Evolutionary conservation across 1,140 invertebrate genomes (phyloP).

Genomic region (Rhysida immarginata): DNA sequence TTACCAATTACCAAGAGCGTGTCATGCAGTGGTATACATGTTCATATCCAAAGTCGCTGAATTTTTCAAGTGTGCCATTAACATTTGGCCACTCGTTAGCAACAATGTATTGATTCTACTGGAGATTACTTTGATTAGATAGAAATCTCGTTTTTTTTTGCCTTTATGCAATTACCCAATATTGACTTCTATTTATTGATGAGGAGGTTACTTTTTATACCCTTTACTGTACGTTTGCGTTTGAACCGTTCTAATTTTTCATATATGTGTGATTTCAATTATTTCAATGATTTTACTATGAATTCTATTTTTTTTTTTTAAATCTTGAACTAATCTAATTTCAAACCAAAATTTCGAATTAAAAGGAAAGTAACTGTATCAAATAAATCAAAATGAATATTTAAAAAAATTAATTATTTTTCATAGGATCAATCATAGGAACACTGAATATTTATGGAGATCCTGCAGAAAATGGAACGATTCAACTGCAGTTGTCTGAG

Average conservation of each 20-base stretch:
- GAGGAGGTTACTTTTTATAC: no score
- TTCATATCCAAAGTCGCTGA: no score
- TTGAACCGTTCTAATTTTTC: neutral
- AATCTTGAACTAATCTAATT: neutral
- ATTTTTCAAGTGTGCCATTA: no score
- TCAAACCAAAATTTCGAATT: neutral
- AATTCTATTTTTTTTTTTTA: neutral
- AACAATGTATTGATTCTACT: no score
- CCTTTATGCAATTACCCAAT: no score
- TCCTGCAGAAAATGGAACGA: constrained; percentile 41
- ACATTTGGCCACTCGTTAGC: no score
- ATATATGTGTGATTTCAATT: neutral
- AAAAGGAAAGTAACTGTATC: neutral
- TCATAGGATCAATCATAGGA: neutral
- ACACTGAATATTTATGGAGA: constrained; percentile 3
- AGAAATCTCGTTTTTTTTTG: no score
- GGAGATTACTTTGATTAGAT: no score
- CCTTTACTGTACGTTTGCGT: no score
- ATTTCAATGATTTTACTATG: neutral
- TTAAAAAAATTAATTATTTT: neutral
- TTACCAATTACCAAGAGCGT: no score
- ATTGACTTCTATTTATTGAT: no score
- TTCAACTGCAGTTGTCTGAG: constrained; percentile 45
- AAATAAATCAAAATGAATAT: neutral
- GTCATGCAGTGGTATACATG: no score